phyloP scores from a whole-genome alignment of 2,888 invertebrate species.

The Athrips mouffetella region DNA sequence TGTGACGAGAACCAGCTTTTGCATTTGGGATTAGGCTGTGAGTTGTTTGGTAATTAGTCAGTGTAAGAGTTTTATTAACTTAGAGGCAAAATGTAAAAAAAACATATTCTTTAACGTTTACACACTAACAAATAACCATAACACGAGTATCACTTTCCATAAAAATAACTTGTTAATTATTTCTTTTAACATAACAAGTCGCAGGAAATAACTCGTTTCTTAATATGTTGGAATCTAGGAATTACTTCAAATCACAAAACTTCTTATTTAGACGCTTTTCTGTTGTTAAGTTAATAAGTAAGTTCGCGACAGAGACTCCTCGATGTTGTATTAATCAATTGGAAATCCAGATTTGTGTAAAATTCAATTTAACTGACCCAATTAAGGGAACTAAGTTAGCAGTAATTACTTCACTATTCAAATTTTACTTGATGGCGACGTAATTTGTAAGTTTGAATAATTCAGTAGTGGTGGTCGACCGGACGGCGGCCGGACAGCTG shows the following conservation, averaged over 20 bases:
- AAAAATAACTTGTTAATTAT: too few species aligned
- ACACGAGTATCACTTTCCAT: too few species aligned
- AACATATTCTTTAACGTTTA: too few species aligned
- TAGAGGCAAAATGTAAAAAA: too few species aligned
- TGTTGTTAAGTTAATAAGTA: slow-evolving; percentile 3
- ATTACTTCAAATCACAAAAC: not conserved
- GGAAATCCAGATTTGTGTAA: slow-evolving; percentile 12
- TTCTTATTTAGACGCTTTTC: not conserved
- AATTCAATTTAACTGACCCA: slow-evolving; percentile 27
- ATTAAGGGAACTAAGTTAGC: slow-evolving; percentile 26
- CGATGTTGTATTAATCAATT: slow-evolving; percentile 12
- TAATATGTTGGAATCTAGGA: not conserved
- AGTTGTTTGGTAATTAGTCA: too few species aligned
- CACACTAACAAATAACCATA: too few species aligned
- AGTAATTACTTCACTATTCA: slow-evolving; percentile 37
- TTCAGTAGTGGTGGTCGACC: slow-evolving; percentile 30
- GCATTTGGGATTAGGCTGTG: too few species aligned
- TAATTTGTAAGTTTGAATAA: slow-evolving; percentile 50
- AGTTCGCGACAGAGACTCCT: not conserved
- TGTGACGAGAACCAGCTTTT: too few species aligned
- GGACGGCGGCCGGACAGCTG: slow-evolving; percentile 1
- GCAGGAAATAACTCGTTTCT: not conserved
- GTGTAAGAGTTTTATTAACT: too few species aligned
- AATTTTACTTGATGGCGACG: slow-evolving; percentile 39
- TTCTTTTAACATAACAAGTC: slow-evolving; percentile 4